Conservation (phyloP, 2,113 vertebrate genomes). For the Microtus richardsoni region DNA sequence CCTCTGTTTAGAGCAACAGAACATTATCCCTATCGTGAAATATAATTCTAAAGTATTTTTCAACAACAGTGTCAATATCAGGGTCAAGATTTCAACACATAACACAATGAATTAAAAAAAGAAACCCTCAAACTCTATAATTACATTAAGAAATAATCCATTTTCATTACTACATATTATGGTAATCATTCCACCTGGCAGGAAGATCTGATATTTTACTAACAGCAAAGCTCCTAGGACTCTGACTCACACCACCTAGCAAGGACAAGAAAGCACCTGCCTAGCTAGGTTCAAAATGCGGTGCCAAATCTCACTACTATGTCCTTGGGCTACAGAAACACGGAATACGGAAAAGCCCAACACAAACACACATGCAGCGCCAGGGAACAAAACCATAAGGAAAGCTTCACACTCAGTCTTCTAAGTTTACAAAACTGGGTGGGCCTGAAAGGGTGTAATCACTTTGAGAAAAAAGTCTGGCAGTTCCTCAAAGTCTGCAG, state of each 20-base stretch:
- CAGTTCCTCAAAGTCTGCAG: constrained; percentile 51
- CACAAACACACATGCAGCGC: not conserved
- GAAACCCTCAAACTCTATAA: constrained; percentile 55
- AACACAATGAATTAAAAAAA: constrained; percentile 45
- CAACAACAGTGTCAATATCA: constrained; percentile 57
- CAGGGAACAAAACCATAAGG: constrained; percentile 45
- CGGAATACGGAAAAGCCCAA: constrained; percentile 9
- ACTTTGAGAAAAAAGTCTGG: constrained; percentile 40
- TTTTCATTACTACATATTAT: not conserved
- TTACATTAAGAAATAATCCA: constrained; percentile 55
- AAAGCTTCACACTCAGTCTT: constrained; percentile 30
- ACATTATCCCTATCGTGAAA: constrained; percentile 21
- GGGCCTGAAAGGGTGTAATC: constrained; percentile 39
- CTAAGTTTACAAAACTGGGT: constrained; percentile 57
- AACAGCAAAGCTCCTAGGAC: constrained; percentile 53
- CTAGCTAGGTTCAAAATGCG: constrained; percentile 40
- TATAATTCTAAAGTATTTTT: constrained; percentile 45
- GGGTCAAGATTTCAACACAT: constrained; percentile 50
- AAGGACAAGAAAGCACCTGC: constrained; percentile 61
- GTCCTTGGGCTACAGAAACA: constrained; percentile 46
- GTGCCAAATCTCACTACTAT: constrained; percentile 46
- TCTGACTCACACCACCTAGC: constrained; percentile 53
- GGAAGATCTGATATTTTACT: constrained; percentile 53
- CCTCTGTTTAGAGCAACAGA: constrained; percentile 31
- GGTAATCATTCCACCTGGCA: constrained; percentile 33